Evolutionary conservation across 2,888 invertebrate genomes (phyloP), one percentile per base, ranked within the genome.

Genomic region (Apotomis capreana): DNA sequence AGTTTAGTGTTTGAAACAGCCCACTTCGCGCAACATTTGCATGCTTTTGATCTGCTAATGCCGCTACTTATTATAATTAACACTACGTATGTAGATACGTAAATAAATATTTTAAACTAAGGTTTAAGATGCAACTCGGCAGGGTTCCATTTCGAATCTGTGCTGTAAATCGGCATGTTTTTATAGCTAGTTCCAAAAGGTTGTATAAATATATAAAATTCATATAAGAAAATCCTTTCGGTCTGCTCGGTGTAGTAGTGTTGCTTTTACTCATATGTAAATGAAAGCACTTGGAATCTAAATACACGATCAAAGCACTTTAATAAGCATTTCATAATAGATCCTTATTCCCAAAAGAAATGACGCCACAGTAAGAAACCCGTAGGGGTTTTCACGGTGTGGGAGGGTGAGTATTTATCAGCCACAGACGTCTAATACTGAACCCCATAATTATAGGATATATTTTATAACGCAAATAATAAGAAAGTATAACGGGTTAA

Each of bases 21-120:
- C 49, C 37, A 1, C 12, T 68, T n/a, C n/a, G n/a, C 52, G 36
- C 26, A 26, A 26, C 5, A 40, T 68, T 44, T 54, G 36, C 46
- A 46, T 54, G 13, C 44, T 52, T 60, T 68, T 61, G 60, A 68
- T 54, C 36, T 68, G n/a, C 60, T 12, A 54, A 52, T 59, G n/a
- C 15, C n/a, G 8, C 44, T 54, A 68, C 54, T 54, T 67, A 68
- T 68, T 58, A 12, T 60, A 44, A 68, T 59, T 59, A 9, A 40
- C 3, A 15, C 46, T 36, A 37, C 26, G 26, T 26, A 26, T 26
- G 1, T 26, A 12, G 6, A 40, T 26, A 12, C 10, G 9, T n/a
- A 8, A n/a, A 36, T 5, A 57, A 26, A 26, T 0, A 26, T 12
- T 58, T 5, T 15, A 8, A 57, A 5, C 46, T n/a, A n/a, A n/a